These are phyloP conservation scores for Bombus confusus DNA, from an alignment of 1,140 invertebrate genomes.

Conservation along the genomic window DNA sequence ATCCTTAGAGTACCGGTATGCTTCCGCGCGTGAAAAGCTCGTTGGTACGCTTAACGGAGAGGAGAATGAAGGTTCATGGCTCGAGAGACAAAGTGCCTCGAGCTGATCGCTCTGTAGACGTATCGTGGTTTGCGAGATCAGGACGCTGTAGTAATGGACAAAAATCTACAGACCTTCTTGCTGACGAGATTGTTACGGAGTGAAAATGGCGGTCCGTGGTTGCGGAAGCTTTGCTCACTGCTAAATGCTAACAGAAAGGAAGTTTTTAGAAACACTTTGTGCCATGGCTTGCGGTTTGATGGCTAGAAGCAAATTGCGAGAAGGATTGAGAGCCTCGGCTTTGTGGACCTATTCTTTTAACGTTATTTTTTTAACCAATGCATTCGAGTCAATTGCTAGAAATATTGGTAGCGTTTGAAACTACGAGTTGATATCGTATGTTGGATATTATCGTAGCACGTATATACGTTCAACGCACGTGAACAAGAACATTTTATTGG, in stretches of 20 bases:
- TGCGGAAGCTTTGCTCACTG: not conserved
- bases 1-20: too few relatives aligned
- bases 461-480: too few relatives aligned
- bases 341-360: not conserved
- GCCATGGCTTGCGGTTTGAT: not conserved
- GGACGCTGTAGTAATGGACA: conserved; percentile 1
- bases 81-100: not conserved
- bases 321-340: not conserved
- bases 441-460: not conserved
- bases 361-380: not conserved
- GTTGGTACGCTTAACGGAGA: not conserved
- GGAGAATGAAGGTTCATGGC: not conserved
- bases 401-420: not conserved
- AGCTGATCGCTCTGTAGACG: not conserved
- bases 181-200: not conserved
- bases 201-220: not conserved
- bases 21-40: not conserved
- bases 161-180: not conserved
- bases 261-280: conserved; percentile 14
- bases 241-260: not conserved
- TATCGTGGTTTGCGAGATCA: not conserved
- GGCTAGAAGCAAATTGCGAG: not conserved
- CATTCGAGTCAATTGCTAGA: not conserved
- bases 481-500: too few relatives aligned
- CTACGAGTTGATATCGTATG: not conserved